Conservation (phyloP, 2,797 vertebrate genomes). For the Emys orbicularis region DNA sequence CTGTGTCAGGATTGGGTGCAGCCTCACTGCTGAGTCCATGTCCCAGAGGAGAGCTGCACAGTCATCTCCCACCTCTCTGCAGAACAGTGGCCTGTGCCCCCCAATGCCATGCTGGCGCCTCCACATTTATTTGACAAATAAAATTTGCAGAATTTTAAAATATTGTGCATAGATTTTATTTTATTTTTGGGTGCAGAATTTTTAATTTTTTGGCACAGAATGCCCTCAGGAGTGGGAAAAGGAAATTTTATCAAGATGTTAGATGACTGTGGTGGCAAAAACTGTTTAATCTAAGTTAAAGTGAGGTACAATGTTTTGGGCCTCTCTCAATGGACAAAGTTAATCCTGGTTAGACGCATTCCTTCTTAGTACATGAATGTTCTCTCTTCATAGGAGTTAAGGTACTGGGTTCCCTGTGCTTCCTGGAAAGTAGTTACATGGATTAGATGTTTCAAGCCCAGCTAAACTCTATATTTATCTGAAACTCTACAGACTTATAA, state of each 20-base stretch:
- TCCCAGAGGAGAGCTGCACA: too few relatives aligned
- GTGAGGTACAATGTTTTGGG: not conserved
- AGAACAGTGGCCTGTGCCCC: too few relatives aligned
- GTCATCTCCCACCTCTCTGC: too few relatives aligned
- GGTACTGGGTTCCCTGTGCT: not conserved
- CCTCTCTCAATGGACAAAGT: not conserved
- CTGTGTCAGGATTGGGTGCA: too few relatives aligned
- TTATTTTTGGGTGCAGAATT: too few relatives aligned
- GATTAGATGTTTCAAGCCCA: not conserved
- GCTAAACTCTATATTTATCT: not conserved
- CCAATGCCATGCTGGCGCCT: too few relatives aligned
- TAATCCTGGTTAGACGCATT: not conserved
- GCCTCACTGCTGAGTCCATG: too few relatives aligned
- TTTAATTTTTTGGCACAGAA: too few relatives aligned
- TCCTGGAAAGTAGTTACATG: not conserved
- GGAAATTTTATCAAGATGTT: not conserved
- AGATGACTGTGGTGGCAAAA: not conserved
- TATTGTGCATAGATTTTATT: too few relatives aligned
- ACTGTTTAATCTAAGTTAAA: not conserved
- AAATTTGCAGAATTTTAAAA: too few relatives aligned
- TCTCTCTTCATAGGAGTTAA: not conserved
- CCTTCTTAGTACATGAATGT: not conserved
- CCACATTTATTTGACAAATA: too few relatives aligned
- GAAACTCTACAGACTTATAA: not conserved
- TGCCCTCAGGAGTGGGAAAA: not conserved